Base-by-base conservation (phyloP, 1,140 invertebrate genomes). In the Achroia grisella region DNA sequence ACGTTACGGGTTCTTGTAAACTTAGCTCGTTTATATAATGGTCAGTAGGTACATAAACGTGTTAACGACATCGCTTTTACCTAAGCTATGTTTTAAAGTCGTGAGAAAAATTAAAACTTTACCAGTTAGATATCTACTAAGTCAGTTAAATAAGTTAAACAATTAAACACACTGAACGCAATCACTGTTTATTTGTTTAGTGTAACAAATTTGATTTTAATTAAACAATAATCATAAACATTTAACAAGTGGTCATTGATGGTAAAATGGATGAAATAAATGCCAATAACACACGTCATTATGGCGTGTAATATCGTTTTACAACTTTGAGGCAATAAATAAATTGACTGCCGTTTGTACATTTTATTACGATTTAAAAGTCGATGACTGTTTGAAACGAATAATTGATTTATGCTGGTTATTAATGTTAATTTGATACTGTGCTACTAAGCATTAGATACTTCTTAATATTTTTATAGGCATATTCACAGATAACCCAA, bases 301-400 rank as follows among this genome's bases (percentile, higher is more conserved):
- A 84, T 77, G 53, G 69, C 76, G 71, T 81, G 70, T 81, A 80
- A 81, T 80, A 84, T 81, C 62, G 75, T 73, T 84, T 84, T 81
- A 84, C 80, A 80, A 81, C 77, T 81, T 78, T 65, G 74, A 71
- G 64, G 80, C 77, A 79, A 82, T 84, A 84, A 84, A 84, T 82
- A 80, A 76, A 81, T 78, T 75, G 75, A 81, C 77, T 84, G 74
- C 77, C 68, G 80, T 76, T 81, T 71, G 73, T 80, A 79, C 62
- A 84, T 76, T 84, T 83, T 84, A 84, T 84, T 81, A 78, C 77
- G 71, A 81, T 81, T 84, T 81, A 79, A 81, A 81, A 84, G 69
- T 81, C 77, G 77, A 77, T 77, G 76, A 84, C 66, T 84, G 71
- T 69, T 76, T 67, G 55, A 80, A 74, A 81, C 61, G 75, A 74